Evolutionary conservation across 2,888 invertebrate species (phyloP).

Genomic region (Melieria omissa): DNA sequence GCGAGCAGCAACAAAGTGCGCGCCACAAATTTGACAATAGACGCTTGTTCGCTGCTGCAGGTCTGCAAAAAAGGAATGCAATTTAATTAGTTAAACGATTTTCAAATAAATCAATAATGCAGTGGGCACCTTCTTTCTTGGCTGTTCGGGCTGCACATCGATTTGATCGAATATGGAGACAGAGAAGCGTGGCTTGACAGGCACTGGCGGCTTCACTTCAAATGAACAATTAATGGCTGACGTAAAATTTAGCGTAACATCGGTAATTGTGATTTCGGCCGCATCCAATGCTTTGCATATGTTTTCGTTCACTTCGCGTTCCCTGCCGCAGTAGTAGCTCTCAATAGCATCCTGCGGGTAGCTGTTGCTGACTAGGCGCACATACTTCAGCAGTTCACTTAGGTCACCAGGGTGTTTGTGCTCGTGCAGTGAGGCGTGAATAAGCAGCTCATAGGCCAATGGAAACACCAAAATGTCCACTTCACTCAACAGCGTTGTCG

Average conservation of each 20-base stretch:
- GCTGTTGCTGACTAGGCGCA: slow-evolving; percentile 55
- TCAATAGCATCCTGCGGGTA: slow-evolving; percentile 55
- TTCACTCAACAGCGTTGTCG: slow-evolving; percentile 42
- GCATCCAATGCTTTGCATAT: slow-evolving; percentile 55
- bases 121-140: slow-evolving; percentile 49
- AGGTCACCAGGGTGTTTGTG: slow-evolving; percentile 53
- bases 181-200: slow-evolving; percentile 55
- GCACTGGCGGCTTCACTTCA: slow-evolving; percentile 45
- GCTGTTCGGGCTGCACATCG: slow-evolving; percentile 50
- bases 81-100: background rate
- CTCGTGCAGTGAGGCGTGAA: slow-evolving; percentile 51
- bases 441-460: slow-evolving; percentile 57
- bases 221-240: slow-evolving; percentile 49
- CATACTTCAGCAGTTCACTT: slow-evolving; percentile 58
- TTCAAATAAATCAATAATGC: no score
- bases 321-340: slow-evolving; percentile 49
- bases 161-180: slow-evolving; percentile 65
- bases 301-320: slow-evolving; percentile 53
- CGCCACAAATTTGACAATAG: slow-evolving; percentile 59
- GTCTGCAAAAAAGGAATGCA: slow-evolving; percentile 31
- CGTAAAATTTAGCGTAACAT: slow-evolving; percentile 53
- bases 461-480: slow-evolving; percentile 59
- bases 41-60: slow-evolving; percentile 50
- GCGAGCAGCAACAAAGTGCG: slow-evolving; percentile 56
- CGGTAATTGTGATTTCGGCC: slow-evolving; percentile 46